A percentile compares a stretch with the other conserved stretches of the same genome.
Conservation (phyloP, 2,797 vertebrate species). For the Spheniscus humboldti region DNA sequence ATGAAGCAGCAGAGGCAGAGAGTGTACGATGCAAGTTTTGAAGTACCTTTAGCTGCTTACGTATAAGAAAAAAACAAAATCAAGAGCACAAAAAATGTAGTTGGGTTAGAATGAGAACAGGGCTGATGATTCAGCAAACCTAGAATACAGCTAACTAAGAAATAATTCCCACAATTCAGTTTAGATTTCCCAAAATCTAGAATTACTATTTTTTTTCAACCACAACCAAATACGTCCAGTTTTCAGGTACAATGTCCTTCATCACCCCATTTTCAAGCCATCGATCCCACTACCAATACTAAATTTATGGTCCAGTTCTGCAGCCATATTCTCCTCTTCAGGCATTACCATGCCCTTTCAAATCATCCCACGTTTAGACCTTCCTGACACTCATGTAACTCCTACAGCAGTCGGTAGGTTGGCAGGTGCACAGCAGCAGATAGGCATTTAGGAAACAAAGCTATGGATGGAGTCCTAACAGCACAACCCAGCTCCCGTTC, state of each 20-base stretch:
- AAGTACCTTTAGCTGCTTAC: neutral
- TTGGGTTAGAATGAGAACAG: neutral
- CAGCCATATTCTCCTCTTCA: neutral
- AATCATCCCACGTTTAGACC: neutral
- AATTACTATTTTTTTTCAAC: neutral
- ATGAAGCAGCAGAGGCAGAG: neutral
- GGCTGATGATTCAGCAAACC: neutral
- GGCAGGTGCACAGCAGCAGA: neutral
- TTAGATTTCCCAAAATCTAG: neutral
- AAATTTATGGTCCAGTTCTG: neutral
- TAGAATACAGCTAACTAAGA: neutral
- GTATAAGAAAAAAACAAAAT: neutral
- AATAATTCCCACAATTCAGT: neutral
- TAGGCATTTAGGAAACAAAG: conserved; percentile 1
- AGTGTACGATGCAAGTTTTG: neutral
- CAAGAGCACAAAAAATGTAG: neutral
- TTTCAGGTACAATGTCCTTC: neutral
- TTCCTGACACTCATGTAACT: neutral
- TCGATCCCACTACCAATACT: neutral
- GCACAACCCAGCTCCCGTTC: conserved; percentile 6
- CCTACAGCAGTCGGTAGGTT: neutral
- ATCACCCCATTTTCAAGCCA: neutral
- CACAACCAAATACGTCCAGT: neutral
- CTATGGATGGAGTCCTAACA: neutral
- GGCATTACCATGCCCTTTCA: neutral